Percentiles rank a stretch among this genome's conserved stretches.
Conservation (phyloP, 2,888 invertebrate genomes). For the Autographa gamma region DNA sequence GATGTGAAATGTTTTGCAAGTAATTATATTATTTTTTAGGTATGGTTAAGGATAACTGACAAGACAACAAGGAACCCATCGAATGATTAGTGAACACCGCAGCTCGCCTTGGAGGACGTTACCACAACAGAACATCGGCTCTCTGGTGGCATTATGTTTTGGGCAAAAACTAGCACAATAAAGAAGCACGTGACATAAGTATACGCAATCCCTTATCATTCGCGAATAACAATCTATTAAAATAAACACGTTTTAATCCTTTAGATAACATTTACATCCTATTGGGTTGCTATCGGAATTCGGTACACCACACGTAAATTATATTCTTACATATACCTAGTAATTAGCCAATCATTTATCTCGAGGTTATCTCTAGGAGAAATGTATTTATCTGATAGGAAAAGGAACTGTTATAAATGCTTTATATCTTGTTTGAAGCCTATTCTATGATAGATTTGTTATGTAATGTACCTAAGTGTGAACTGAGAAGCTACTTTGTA, state of each 20-base stretch:
- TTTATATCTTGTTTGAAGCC: not conserved
- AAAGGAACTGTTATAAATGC: conserved; percentile 9
- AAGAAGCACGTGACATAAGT: too few relatives aligned
- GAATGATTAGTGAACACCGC: too few relatives aligned
- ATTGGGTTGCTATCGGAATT: conserved; percentile 2
- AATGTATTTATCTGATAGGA: conserved; percentile 10
- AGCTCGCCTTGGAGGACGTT: too few relatives aligned
- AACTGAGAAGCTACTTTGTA: not conserved
- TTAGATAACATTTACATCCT: not conserved
- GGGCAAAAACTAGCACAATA: too few relatives aligned
- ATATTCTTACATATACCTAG: not conserved
- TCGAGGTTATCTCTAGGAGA: conserved; percentile 4
- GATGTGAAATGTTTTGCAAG: too few relatives aligned
- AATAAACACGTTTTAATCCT: conserved; percentile 1
- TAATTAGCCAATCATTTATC: not conserved
- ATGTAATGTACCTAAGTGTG: not conserved
- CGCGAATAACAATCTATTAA: not conserved
- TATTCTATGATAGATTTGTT: not conserved
- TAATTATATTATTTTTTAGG: too few relatives aligned
- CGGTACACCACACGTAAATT: not conserved
- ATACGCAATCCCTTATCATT: not conserved
- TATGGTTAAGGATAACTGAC: too few relatives aligned
- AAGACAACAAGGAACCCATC: too few relatives aligned
- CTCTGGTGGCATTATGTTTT: too few relatives aligned
- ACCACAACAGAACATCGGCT: too few relatives aligned